Base-by-base conservation (phyloP, 2,113 vertebrate species). In the Seriola dumerili region DNA sequence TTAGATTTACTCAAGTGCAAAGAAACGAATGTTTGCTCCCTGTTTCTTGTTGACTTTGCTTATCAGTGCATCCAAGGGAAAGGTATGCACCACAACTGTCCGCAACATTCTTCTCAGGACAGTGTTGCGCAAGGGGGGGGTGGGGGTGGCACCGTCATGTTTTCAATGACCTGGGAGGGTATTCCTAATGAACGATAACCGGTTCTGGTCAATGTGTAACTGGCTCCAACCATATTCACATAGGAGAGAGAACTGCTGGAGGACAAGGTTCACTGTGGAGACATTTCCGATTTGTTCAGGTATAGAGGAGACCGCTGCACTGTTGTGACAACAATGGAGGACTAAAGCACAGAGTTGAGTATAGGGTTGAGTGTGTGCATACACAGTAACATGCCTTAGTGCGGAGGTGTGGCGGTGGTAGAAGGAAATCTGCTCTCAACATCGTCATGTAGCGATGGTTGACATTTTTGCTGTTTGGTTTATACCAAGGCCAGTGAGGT, bases 161-260 rank as follows among this genome's bases (percentile, higher is more conserved):
- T 78, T 72, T 34, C 0, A 57, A 12, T 54, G 2, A 83, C 23
- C 64, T 63, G 71, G 23, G 57, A 40, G 12, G 57, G 32, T 32
- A 34, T 38, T 38, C 54, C 72, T 75, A 42, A 44, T 75, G 36
- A 52, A 76, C 63, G 44, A 52, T 57, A 48, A 83, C 36, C 17
- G 44, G 16, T 13, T 75, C 46, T 61, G n/a, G 78, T 88, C 48
- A 90, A 86, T 84, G 68, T 9, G 79, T 84, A 87, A 91, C 84
- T 21, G 14, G 11, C 29, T 59, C 1, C 8, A 38, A 42, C 13
- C 52, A 68, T 25, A 58, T 12, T 74, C n/a, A 32, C n/a, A 38
- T 5, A 21, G 16, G 5, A 40, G 16, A 72, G 4, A 40, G 40
- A 4, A 11, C 32, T 19, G 32, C 19, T 52, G 69, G 69, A 42